Evolutionary conservation across 2,888 invertebrate genomes (phyloP).

Genomic region (Isotomurus palustris): DNA sequence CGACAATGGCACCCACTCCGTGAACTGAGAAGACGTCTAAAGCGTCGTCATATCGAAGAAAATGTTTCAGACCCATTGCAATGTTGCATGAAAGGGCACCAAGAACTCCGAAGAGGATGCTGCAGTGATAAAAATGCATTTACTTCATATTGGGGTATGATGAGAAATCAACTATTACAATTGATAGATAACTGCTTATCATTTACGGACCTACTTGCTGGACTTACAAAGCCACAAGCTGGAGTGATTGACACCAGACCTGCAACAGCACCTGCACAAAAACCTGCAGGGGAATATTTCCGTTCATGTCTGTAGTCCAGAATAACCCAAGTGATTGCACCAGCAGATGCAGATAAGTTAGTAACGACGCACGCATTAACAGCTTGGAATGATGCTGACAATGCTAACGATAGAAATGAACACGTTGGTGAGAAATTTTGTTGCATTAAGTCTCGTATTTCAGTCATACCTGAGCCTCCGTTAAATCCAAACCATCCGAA

Average conservation of each 20-base stretch:
- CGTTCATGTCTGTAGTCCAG: slow-evolving; percentile 26
- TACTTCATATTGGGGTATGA: not conserved
- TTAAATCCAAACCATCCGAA: slow-evolving; percentile 33
- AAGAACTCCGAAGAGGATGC: slow-evolving; percentile 34
- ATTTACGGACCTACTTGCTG: slow-evolving; percentile 1
- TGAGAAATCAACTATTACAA: not conserved
- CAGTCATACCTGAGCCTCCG: slow-evolving; percentile 12
- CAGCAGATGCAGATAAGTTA: slow-evolving; percentile 36
- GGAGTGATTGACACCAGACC: slow-evolving; percentile 40
- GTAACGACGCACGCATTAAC: slow-evolving; percentile 38
- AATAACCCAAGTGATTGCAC: slow-evolving; percentile 33
- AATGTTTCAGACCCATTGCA: slow-evolving; percentile 30
- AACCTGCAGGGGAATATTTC: slow-evolving; percentile 38
- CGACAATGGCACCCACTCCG: slow-evolving; percentile 33
- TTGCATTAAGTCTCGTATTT: not conserved
- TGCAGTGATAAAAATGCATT: slow-evolving; percentile 11
- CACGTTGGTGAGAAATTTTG: not conserved
- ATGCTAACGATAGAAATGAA: not conserved
- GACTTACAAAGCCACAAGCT: slow-evolving; percentile 30
- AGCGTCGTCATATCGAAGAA: slow-evolving; percentile 35
- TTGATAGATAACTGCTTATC: too few relatives aligned
- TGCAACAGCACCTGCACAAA: slow-evolving; percentile 34
- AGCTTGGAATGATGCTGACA: slow-evolving; percentile 13
- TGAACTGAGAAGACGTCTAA: slow-evolving; percentile 42
- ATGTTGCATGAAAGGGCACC: slow-evolving; percentile 39